phyloP scores from a whole-genome alignment of 2,113 vertebrate species.

The Sprattus sprattus region DNA sequence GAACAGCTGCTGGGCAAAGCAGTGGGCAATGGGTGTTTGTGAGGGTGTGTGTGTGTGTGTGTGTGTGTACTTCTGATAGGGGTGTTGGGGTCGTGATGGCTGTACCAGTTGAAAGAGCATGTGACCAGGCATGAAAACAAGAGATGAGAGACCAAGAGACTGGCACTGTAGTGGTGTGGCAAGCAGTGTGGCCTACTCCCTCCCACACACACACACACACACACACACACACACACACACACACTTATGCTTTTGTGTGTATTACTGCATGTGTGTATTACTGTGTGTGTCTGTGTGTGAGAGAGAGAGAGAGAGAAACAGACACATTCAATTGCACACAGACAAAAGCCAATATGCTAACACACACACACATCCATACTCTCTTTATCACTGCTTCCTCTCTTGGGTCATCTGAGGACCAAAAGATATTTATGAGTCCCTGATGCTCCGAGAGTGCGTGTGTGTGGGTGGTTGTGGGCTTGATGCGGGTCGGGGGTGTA shows the following conservation, averaged over 20 bases:
- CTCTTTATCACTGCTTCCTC: too few species aligned
- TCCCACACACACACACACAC: not conserved
- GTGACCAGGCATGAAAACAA: not conserved
- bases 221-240: not conserved
- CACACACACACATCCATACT: too few species aligned
- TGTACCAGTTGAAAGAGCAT: not conserved
- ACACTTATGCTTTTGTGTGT: not conserved
- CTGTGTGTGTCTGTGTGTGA: not conserved
- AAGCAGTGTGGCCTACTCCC: not conserved
- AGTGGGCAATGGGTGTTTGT: not conserved
- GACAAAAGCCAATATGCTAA: too few species aligned
- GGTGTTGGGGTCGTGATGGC: not conserved
- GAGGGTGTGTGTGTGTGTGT: slow-evolving; percentile 10
- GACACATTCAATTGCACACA: too few species aligned
- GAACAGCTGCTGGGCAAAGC: not conserved
- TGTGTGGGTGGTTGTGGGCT: not conserved
- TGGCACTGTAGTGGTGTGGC: not conserved
- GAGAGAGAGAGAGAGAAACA: not conserved
- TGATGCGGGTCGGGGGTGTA: not conserved
- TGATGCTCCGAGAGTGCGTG: not conserved
- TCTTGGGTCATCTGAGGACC: too few species aligned
- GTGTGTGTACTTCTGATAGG: not conserved
- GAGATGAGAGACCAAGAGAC: not conserved
- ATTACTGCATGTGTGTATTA: not conserved
- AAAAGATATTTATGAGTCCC: too few species aligned